Percentiles rank a stretch among this genome's conserved stretches.
Conservation (phyloP, 2,797 vertebrate species). For the Arnoldichthys spilopterus region DNA sequence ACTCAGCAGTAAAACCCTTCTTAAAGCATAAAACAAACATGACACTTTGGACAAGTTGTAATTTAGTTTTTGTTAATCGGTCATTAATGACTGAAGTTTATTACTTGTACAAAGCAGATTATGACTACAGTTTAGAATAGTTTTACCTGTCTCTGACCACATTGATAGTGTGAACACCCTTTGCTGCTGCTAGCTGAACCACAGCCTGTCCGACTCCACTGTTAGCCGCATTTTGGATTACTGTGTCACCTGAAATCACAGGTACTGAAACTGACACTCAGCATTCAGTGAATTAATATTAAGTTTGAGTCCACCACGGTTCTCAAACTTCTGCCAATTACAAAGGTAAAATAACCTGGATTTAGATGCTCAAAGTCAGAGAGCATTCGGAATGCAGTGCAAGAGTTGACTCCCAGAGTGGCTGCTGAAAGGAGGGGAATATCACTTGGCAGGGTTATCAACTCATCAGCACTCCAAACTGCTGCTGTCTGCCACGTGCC, state of each 20-base stretch:
- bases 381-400: constrained; percentile 92
- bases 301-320: not conserved
- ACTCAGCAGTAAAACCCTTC: not conserved
- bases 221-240: constrained; percentile 97
- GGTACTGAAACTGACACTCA: not conserved
- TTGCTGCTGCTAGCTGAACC: constrained; percentile 92
- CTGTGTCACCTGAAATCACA: constrained; percentile 81
- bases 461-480: constrained; percentile 75
- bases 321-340: accelerated
- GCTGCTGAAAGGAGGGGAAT: constrained; percentile 88
- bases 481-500: constrained; percentile 89
- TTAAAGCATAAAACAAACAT: not conserved
- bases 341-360: constrained; percentile 75
- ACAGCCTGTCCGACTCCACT: constrained; percentile 95
- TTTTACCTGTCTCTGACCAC: constrained; percentile 89
- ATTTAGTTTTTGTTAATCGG: not conserved
- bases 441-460: constrained; percentile 82
- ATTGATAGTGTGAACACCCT: constrained; percentile 89
- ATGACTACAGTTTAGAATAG: not conserved
- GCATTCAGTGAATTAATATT: not conserved
- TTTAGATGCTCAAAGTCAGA: constrained; percentile 87
- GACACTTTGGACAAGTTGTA: not conserved
- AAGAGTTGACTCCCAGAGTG: constrained; percentile 91
- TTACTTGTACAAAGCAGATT: not conserved
- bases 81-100: not conserved